These are phyloP conservation scores for Balanococcus diminutus DNA, from an alignment of 2,888 invertebrate species.

Conservation along the genomic window DNA sequence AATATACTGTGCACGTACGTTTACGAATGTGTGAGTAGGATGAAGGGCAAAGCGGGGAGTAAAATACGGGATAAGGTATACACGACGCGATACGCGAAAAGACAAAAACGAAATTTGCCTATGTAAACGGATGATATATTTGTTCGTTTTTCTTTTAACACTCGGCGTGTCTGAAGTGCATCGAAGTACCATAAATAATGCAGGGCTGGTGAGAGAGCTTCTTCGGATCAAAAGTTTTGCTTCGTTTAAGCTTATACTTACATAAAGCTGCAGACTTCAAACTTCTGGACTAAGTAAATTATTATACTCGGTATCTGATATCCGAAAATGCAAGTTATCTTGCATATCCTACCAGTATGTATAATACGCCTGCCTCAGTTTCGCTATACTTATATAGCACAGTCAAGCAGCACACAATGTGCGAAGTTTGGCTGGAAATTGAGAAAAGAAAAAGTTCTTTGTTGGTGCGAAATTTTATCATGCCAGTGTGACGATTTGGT, in stretches of 20 bases:
- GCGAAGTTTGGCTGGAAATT: background rate
- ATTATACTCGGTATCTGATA: constrained; percentile 14
- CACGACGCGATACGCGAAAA: background rate
- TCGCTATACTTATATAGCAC: background rate
- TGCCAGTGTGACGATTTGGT: background rate
- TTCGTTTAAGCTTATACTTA: constrained; percentile 25
- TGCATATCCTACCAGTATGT: background rate
- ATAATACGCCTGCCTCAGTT: background rate
- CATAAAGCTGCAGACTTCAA: constrained; percentile 21
- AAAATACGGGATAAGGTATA: background rate
- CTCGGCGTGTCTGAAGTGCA: constrained; percentile 37
- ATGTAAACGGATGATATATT: constrained; percentile 29
- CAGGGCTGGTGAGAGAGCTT: background rate
- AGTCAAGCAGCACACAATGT: background rate
- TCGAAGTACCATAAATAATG: constrained; percentile 37
- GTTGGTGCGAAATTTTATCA: background rate
- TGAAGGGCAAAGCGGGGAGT: background rate
- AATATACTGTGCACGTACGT: background rate
- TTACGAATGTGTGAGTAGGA: background rate
- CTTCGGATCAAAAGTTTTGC: constrained; percentile 25
- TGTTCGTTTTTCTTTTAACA: constrained; percentile 30
- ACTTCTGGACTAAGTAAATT: constrained; percentile 34
- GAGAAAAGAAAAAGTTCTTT: background rate
- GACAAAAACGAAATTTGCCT: constrained; percentile 26
- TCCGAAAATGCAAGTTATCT: constrained; percentile 10